A percentile compares a stretch with the other conserved stretches of the same genome.
Conservation (phyloP, 2,113 vertebrate genomes). For the Thunnus maccoyii region DNA sequence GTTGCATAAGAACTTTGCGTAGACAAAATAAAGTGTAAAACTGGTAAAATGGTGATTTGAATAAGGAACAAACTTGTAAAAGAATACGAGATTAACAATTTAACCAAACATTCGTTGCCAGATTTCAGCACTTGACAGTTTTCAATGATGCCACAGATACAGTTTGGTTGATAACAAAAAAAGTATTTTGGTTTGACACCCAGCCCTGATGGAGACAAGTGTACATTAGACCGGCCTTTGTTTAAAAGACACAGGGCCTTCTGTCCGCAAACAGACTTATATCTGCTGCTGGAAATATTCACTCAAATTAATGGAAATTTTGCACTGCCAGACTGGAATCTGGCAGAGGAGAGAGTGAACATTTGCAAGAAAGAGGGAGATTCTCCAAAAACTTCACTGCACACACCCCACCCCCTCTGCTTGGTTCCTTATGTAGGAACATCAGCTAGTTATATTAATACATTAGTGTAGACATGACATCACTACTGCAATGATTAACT, state of each 20-base stretch:
- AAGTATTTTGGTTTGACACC: neutral
- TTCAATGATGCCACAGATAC: neutral
- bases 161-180: neutral
- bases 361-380: constrained; percentile 28
- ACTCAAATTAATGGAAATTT: constrained; percentile 46
- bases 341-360: constrained; percentile 28
- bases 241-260: constrained; percentile 45
- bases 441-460: constrained; percentile 18
- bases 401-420: neutral
- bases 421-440: constrained; percentile 2
- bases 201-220: constrained; percentile 7
- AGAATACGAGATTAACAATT: constrained; percentile 1
- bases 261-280: constrained; percentile 43
- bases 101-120: neutral
- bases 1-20: neutral
- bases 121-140: neutral
- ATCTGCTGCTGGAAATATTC: constrained; percentile 47
- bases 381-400: constrained; percentile 27
- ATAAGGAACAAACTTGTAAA: neutral
- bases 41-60: constrained; percentile 2
- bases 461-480: constrained; percentile 59
- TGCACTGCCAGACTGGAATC: constrained; percentile 45
- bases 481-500: constrained; percentile 48
- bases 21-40: constrained; percentile 5
- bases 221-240: constrained; percentile 18